Conservation (phyloP, 64 coral and sea anemone genomes). For the Actinia equina region DNA sequence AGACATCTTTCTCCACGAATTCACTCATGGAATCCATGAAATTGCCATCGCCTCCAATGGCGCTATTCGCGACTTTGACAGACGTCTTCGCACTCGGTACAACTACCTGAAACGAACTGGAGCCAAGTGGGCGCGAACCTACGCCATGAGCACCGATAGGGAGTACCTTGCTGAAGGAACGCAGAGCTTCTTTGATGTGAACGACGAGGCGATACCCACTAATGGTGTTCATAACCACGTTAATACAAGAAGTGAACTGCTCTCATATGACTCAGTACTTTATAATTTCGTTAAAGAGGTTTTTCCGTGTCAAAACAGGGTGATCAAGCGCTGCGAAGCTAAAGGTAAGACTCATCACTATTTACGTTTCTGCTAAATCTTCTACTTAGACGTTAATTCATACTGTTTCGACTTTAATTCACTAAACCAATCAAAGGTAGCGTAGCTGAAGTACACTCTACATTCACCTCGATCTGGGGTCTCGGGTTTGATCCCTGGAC, state of each 20-base stretch:
- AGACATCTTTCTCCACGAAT: slow-evolving; percentile 97
- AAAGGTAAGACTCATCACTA: slow-evolving; percentile 26
- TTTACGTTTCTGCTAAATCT: not conserved
- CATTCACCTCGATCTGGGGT: no score
- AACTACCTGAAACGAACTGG: slow-evolving; percentile 56
- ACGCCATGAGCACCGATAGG: slow-evolving; percentile 83
- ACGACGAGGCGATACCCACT: slow-evolving; percentile 51
- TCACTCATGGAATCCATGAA: slow-evolving; percentile 81
- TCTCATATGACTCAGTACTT: slow-evolving; percentile 55
- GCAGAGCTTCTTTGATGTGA: slow-evolving; percentile 85
- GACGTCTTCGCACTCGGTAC: slow-evolving; percentile 57
- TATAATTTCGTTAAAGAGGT: slow-evolving; percentile 84
- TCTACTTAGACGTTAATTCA: no score
- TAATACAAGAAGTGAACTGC: slow-evolving; percentile 73
- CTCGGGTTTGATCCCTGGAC: no score
- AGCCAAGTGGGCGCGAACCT: slow-evolving; percentile 52
- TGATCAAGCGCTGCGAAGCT: slow-evolving; percentile 70
- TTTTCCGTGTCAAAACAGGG: slow-evolving; percentile 84
- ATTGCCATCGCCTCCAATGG: slow-evolving; percentile 50
- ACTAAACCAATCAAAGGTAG: no score
- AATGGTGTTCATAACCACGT: slow-evolving; percentile 94
- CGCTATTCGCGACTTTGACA: slow-evolving; percentile 70
- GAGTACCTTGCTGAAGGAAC: slow-evolving; percentile 94
- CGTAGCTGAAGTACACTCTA: no score
- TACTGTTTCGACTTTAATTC: no score